phyloP scores from a whole-genome alignment of 2,113 vertebrate species.

The Toxotes chatareus region DNA sequence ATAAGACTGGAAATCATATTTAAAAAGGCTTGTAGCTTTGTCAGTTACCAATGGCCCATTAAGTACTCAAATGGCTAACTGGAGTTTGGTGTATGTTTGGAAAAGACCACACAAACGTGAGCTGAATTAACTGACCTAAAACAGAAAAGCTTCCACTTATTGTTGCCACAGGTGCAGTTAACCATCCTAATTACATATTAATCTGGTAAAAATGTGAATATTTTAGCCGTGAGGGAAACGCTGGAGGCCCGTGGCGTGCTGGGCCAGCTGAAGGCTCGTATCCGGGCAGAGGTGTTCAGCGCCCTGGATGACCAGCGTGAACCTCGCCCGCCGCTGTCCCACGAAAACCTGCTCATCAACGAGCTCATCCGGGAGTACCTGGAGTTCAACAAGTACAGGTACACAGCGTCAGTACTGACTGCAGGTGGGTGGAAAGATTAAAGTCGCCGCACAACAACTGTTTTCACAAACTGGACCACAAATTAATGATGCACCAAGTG shows the following conservation, averaged over 20 bases:
- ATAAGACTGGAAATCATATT: neutral
- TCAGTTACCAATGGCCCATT: neutral
- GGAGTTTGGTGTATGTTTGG: neutral
- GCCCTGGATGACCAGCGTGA: conserved; percentile 90
- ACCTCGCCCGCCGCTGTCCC: conserved; percentile 86
- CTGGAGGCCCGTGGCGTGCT: conserved; percentile 92
- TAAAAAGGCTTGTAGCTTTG: neutral
- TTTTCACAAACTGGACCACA: neutral
- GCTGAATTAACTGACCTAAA: fast-evolving
- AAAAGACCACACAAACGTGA: neutral
- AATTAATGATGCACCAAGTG: neutral
- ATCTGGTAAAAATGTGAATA: neutral
- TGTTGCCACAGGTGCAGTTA: fast-evolving
- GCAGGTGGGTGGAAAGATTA: conserved; percentile 84
- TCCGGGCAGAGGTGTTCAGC: conserved; percentile 94
- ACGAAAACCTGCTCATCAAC: conserved; percentile 94
- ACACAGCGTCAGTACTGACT: conserved; percentile 89
- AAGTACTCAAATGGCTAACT: neutral
- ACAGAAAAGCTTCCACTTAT: too few relatives aligned
- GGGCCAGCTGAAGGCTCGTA: conserved; percentile 89
- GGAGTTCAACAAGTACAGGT: conserved; percentile 93
- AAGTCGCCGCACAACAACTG: neutral
- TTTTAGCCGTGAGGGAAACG: conserved; percentile 90
- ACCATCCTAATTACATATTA: neutral
- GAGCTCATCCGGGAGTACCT: conserved; percentile 96